Percentiles rank a stretch among this genome's conserved stretches.
phyloP scores from a whole-genome alignment of 1,140 invertebrate species.

The Oryctes rhinoceros region DNA sequence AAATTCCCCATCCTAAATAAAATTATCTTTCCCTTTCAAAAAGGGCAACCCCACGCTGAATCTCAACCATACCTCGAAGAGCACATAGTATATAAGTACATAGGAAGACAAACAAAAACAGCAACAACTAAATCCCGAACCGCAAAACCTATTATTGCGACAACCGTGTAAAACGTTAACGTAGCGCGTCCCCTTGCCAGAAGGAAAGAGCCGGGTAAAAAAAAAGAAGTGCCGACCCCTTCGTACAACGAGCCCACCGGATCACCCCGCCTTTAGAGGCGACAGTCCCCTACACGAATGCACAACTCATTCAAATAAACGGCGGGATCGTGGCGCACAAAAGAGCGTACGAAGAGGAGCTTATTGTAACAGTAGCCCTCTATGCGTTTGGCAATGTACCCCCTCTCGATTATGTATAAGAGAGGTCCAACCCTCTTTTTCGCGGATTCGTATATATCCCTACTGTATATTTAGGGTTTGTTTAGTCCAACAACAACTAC shows the following conservation, averaged over 20 bases:
- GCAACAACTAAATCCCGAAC: conserved; percentile 55
- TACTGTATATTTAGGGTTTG: conserved; percentile 52
- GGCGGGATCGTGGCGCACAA: conserved; percentile 23
- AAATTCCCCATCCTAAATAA: background rate
- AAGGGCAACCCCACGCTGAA: background rate
- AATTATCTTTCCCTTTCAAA: conserved; percentile 18
- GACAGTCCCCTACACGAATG: conserved; percentile 51
- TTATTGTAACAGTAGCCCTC: conserved; percentile 55
- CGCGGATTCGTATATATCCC: conserved; percentile 52
- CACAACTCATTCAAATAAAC: conserved; percentile 58
- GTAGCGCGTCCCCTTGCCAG: conserved; percentile 48
- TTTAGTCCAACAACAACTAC: conserved; percentile 50
- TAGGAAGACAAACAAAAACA: background rate
- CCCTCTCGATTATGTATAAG: conserved; percentile 52
- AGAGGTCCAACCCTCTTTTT: conserved; percentile 54
- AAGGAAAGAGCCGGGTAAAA: conserved; percentile 48
- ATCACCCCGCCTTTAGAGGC: conserved; percentile 50
- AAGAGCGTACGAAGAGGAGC: conserved; percentile 49
- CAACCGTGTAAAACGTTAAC: conserved; percentile 59
- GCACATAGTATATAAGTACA: background rate
- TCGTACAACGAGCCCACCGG: background rate
- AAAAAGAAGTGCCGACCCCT: conserved; percentile 35
- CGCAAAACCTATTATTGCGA: conserved; percentile 56
- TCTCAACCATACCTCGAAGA: background rate
- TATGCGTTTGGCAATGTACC: conserved; percentile 37